Evolutionary conservation across 2,888 invertebrate genomes (phyloP), one percentile per base, ranked within the genome.

Genomic region (Spicauda simplicius): DNA sequence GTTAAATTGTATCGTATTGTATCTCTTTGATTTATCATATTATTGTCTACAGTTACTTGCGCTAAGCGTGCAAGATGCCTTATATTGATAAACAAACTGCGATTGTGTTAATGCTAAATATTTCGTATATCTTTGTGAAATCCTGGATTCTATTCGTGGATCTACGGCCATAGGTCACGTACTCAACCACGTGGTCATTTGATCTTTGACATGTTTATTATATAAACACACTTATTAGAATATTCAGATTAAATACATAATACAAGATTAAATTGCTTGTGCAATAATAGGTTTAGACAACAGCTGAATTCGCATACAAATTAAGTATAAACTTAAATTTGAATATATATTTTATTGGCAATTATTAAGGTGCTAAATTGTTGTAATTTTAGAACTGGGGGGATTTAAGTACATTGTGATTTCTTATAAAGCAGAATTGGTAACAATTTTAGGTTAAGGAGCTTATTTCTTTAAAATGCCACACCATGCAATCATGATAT

Each of bases 141-240:
- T 45, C n/a, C n/a, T 14, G n/a, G 45, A 45, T 45, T n/a, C 7
- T 45, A n/a, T 45, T 45, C 7, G n/a, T 45, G n/a, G 45, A n/a
- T 45, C 45, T 45, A 7, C 16, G 45, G 45, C 45, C 45, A 45
- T 19, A 57, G 37, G 56, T 57, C 37, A 37, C 41, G 19, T 56
- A 33, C 1, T 41, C 18, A 11, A 45, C 45, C 45, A 45, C 45
- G 45, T 45, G 45, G 45, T 5, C n/a, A 45, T 45, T 57, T 57
- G 37, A 57, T 37, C 56, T 57, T 57, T 41, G 37, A 12, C 37
- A 57, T 57, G 19, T 37, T 41, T 57, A 41, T 41, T 55, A 55
- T 33, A 55, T 55, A 55, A 55, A 12, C n/a, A 12, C 11, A 41
- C 14, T 19, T 19, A 45, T 45, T 45, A 14, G 7, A 14, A 45